These are phyloP conservation scores for Bujurquina vittata DNA, from an alignment of 2,113 vertebrate genomes.

Conservation along the genomic window DNA sequence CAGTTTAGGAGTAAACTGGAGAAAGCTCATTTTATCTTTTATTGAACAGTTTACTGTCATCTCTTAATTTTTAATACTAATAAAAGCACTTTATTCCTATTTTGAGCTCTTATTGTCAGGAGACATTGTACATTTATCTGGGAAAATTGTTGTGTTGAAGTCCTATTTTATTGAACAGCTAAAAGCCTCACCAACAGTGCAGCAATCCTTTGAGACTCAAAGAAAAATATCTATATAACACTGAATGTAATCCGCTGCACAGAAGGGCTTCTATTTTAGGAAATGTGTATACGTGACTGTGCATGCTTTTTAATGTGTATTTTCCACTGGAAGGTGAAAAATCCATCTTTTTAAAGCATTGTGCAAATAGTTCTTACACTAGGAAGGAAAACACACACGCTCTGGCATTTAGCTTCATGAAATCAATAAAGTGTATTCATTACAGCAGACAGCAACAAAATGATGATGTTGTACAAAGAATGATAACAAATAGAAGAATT, in stretches of 20 bases:
- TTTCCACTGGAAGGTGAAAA: slow-evolving; percentile 18
- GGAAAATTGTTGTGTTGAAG: neutral
- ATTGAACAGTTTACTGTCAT: neutral
- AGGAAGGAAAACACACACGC: neutral
- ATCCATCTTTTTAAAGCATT: slow-evolving; percentile 12
- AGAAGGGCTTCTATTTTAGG: slow-evolving; percentile 20
- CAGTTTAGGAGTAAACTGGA: slow-evolving; percentile 7
- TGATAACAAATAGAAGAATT: neutral
- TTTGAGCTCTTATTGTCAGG: neutral
- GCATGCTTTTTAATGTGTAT: neutral
- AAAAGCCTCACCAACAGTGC: slow-evolving; percentile 9
- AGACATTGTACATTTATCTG: neutral
- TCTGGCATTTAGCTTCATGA: slow-evolving; percentile 2
- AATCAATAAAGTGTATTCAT: slow-evolving; percentile 17
- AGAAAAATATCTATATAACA: slow-evolving; percentile 32
- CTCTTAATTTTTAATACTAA: neutral
- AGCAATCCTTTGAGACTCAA: neutral
- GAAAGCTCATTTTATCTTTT: slow-evolving; percentile 9
- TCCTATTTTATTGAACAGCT: slow-evolving; percentile 4
- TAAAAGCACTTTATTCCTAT: neutral
- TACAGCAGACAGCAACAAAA: neutral
- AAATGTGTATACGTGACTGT: neutral
- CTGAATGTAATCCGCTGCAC: slow-evolving; percentile 22
- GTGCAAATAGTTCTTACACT: slow-evolving; percentile 2
- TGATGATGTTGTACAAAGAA: neutral